Evolutionary conservation across 1,140 invertebrate species (phyloP).

Genomic region (Andricus grossulariae): DNA sequence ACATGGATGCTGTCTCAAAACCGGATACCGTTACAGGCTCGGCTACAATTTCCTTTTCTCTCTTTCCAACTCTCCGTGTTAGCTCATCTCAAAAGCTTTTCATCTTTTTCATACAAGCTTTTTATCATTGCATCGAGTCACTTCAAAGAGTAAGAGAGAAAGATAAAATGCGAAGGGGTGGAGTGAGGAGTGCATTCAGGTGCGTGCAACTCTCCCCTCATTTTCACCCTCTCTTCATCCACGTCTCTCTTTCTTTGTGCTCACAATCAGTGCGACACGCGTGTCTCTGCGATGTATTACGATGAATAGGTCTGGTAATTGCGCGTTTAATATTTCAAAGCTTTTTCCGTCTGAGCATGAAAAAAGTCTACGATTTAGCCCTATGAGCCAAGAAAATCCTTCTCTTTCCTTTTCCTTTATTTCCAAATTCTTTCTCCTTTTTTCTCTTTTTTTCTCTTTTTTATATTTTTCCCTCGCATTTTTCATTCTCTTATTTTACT

Average conservation of each 20-base stretch:
- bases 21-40: not conserved
- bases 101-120: conserved; percentile 72
- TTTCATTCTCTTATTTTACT: conserved; percentile 54
- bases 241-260: conserved; percentile 31
- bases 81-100: conserved; percentile 69
- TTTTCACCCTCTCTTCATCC: conserved; percentile 37
- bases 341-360: conserved; percentile 69
- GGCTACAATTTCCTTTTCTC: not conserved
- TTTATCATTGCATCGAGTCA: conserved; percentile 72
- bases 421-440: conserved; percentile 45
- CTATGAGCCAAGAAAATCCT: conserved; percentile 54
- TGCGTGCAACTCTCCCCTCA: conserved; percentile 45
- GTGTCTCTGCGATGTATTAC: conserved; percentile 68
- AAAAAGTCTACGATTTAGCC: conserved; percentile 68
- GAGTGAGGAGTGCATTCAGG: conserved; percentile 39
- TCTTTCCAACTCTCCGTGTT: not conserved
- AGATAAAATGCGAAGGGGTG: conserved; percentile 51
- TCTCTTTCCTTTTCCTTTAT: conserved; percentile 47
- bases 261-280: conserved; percentile 49
- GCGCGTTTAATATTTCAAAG: conserved; percentile 76
- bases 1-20: not conserved
- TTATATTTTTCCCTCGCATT: conserved; percentile 50
- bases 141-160: conserved; percentile 57
- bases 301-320: conserved; percentile 75
- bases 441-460: conserved; percentile 43